Percentiles rank a stretch among this genome's conserved stretches.
These are phyloP conservation scores for Acanthosepion pharaonis DNA, from an alignment of 2,888 invertebrate genomes.

Conservation along the genomic window DNA sequence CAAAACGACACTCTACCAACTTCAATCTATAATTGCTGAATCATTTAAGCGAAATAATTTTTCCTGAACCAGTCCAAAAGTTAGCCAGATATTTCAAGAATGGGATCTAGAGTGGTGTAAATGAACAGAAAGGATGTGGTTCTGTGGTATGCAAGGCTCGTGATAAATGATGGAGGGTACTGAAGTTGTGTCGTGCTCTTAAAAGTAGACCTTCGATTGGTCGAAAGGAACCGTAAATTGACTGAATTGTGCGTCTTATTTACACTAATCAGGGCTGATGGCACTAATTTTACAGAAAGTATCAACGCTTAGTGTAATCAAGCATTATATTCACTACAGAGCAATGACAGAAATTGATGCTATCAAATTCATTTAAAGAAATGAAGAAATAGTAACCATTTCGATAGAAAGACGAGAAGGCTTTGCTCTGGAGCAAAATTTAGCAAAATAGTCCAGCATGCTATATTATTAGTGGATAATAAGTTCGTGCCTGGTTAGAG, in stretches of 20 bases:
- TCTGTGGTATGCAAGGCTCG: neutral
- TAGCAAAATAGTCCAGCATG: too few relatives aligned
- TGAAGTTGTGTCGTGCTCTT: neutral
- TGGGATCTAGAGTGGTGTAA: neutral
- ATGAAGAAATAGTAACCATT: too few relatives aligned
- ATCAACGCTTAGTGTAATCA: neutral
- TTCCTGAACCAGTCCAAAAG: neutral
- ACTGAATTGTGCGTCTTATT: neutral
- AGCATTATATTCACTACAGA: neutral
- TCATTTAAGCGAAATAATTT: neutral
- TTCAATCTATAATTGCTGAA: neutral
- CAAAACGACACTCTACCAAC: neutral
- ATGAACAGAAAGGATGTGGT: fast-evolving
- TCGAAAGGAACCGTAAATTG: neutral
- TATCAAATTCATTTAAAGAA: neutral
- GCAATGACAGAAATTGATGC: neutral
- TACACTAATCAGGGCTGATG: neutral
- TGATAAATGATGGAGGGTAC: neutral
- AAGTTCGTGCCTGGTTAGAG: too few relatives aligned
- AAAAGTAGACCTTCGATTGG: neutral
- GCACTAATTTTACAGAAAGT: neutral
- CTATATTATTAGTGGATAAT: too few relatives aligned
- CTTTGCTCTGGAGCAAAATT: too few relatives aligned
- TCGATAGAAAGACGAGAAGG: too few relatives aligned
- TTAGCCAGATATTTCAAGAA: neutral